Conservation (phyloP, 2,113 vertebrate species). For the Sinosuthora webbiana region DNA sequence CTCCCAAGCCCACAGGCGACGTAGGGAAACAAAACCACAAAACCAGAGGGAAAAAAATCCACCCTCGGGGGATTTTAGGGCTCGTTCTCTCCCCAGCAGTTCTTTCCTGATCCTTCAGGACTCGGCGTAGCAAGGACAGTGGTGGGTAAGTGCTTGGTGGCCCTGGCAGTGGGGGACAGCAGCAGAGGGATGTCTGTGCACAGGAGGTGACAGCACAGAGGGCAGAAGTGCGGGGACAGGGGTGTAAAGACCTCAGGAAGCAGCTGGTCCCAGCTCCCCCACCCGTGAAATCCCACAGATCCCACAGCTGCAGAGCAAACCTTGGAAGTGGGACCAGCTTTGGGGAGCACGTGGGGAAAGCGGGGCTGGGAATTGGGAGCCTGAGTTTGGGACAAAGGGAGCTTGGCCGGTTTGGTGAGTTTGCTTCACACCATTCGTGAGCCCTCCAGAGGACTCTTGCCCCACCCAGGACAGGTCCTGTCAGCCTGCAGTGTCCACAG, state of each 20-base stretch:
- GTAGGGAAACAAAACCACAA: neutral
- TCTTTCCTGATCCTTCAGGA: neutral
- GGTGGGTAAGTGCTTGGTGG: neutral
- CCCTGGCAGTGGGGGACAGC: neutral
- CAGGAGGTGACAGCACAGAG: neutral
- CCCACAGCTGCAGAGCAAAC: conserved; percentile 7
- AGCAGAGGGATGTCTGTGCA: neutral
- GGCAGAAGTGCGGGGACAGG: neutral
- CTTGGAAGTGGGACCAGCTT: neutral
- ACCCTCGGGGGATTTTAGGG: neutral
- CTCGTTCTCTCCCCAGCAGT: neutral
- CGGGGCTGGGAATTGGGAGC: conserved; percentile 15
- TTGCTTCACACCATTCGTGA: neutral
- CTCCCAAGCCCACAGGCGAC: neutral
- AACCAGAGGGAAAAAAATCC: neutral
- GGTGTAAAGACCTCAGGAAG: neutral
- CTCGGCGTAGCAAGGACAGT: neutral
- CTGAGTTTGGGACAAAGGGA: neutral
- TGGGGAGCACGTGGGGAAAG: conserved; percentile 13
- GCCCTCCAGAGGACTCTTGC: neutral
- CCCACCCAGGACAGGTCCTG: neutral
- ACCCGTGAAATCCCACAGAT: conserved; percentile 1
- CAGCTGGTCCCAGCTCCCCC: neutral
- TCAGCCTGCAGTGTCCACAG: neutral
- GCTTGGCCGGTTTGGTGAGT: neutral